Percentiles rank a stretch among this genome's conserved stretches.
These are phyloP conservation scores for Dolichomitus sp. DNA, from an alignment of 2,888 invertebrate species.

Conservation along the genomic window DNA sequence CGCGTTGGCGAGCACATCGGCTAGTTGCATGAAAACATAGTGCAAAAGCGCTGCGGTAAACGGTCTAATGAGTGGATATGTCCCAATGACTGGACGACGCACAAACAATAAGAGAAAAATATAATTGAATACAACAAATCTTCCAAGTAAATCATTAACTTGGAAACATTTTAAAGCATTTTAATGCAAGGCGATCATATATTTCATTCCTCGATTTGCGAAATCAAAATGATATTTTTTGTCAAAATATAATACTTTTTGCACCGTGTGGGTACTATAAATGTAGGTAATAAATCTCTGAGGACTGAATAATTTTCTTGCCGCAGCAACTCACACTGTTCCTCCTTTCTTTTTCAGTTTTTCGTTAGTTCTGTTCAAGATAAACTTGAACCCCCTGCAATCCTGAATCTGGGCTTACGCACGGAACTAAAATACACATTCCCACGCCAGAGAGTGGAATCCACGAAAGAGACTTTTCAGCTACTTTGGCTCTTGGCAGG, in stretches of 20 bases:
- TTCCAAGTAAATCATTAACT: neutral
- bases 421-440: constrained; percentile 28
- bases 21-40: constrained; percentile 3
- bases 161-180: no score
- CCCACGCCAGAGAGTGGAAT: constrained; percentile 6
- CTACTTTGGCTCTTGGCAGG: constrained; percentile 5
- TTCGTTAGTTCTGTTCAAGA: constrained; percentile 16
- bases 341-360: neutral
- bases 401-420: constrained; percentile 1
- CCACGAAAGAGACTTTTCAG: constrained; percentile 13
- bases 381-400: neutral
- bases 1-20: constrained; percentile 43
- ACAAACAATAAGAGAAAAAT: no score
- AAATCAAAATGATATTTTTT: no score
- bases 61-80: neutral
- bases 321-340: neutral
- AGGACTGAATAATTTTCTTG: neutral
- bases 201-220: no score
- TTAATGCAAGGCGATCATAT: no score
- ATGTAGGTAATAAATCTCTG: no score
- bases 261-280: no score
- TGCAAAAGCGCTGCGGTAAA: neutral
- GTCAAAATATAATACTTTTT: no score
- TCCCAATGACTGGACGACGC: no score
- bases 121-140: no score